A percentile compares a stretch with the other conserved stretches of the same genome.
phyloP scores from a whole-genome alignment of 2,113 vertebrate genomes.

The Dicerorhinus sumatrensis region DNA sequence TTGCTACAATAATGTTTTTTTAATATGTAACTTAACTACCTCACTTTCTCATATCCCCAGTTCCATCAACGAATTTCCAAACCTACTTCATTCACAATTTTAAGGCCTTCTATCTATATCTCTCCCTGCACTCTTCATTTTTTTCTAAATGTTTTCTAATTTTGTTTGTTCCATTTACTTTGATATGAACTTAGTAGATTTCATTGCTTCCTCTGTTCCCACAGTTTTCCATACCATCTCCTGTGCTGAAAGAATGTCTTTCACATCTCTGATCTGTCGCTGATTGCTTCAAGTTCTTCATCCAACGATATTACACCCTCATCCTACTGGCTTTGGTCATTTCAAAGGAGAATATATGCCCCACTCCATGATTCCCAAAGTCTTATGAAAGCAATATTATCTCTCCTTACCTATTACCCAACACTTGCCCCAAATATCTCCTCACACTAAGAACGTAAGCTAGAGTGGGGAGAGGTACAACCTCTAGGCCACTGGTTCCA shows the following conservation, averaged over 20 bases:
- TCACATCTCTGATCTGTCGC: background rate
- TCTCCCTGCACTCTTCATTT: conserved; percentile 24
- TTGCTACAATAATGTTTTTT: background rate
- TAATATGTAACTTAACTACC: background rate
- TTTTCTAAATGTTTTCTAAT: conserved; percentile 47
- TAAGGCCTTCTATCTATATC: background rate
- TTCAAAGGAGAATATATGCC: conserved; percentile 6
- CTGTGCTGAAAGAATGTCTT: conserved; percentile 18
- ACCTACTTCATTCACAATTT: background rate
- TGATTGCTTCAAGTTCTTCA: conserved; percentile 4
- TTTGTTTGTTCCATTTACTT: background rate
- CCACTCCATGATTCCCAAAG: background rate
- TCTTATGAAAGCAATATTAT: background rate
- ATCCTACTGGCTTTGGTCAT: background rate
- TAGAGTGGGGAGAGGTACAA: background rate
- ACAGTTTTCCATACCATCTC: background rate
- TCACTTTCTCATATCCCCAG: background rate
- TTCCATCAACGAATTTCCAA: background rate
- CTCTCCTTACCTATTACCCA: background rate
- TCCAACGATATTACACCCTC: background rate
- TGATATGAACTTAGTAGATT: background rate
- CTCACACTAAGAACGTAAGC: background rate
- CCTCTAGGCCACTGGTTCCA: background rate
- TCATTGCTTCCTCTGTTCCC: background rate
- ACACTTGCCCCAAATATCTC: background rate